Base-by-base conservation (phyloP, 2,888 invertebrate genomes). In the Drosophila vallismaia region DNA sequence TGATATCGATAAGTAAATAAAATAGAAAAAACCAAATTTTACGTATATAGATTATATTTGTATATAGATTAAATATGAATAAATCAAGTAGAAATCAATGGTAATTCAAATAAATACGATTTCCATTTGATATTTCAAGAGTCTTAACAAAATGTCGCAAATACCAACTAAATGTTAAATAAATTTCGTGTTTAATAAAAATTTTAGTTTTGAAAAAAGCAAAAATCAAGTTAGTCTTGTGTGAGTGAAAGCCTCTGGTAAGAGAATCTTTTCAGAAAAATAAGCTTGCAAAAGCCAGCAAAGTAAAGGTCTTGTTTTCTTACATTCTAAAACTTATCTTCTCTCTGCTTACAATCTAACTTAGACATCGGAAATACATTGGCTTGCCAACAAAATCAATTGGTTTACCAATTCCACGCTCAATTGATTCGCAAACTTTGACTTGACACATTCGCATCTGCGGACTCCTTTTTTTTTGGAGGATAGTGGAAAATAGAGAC, bases 301-400 rank as follows among this genome's bases (percentile, higher is more conserved):
- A 53, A 57, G 60, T 56, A 14, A 58, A 58, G 59, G 46, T 45
- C 40, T 29, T 48, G 59, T 62, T 48, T 28, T 60, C 68, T 74
- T 74, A 74, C 24, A 10, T 8, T 40, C 56, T 62, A 40, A 28
- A 55, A 33, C 50, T 50, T 50, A 45, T 42, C 9, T 4, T 10
- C 24, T 58, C 19, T 51, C 2, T 9, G 33, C 71, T 72, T 73
- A 74, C 24, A 31, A 50, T 26, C 45, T 70, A 73, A 58, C 71
- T 70, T 71, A 71, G 24, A 44, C 24, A 44, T 44, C 24, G 44
- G 24, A 24, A 24, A 44, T 24, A 10, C 44, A 44, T 44, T 44
- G 6, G 8, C 8, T 57, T 78, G 78, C 77, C 88, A 88, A 86
- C 79, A 86, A 86, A 80, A 80, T 84, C 77, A 70, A 31, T 49